Evolutionary conservation across 2,113 vertebrate genomes (phyloP), one percentile per base, ranked within the genome.

Genomic region (Terrapene triunguis): DNA sequence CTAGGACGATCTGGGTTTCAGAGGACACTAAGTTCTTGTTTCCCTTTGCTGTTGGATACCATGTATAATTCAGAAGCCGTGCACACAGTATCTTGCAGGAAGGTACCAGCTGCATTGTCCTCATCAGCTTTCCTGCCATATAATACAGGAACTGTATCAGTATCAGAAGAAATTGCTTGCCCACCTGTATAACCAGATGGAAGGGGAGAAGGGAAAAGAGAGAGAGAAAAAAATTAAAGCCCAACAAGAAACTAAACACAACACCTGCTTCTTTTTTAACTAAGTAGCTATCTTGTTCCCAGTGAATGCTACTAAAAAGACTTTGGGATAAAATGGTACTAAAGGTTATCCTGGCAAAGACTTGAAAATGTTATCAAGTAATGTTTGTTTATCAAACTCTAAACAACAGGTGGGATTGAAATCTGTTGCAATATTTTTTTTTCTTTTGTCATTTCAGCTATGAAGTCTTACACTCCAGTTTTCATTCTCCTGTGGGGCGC

Each of bases 391-490:
- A 79, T 74, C 2, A 5, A 79, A 47, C 78, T 92, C 8, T 13
- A 47, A 57, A 38, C 50, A 44, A 25, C 11, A 3, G 22, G 5
- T 88, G 19, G 6, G 10, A 8, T 14, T 22, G 21, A 74, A 38
- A 87, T 44, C 21, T 82, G 53, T 96, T 94, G 94, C 93, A 96
- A 79, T 98, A 69, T 97, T 88, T 94, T 90, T 97, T 97, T 86
- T 95, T 1, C 27, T 62, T 95, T 94, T 98, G 94, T 99, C 89
- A 12, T 98, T 98, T 53, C 99, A 99, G 99, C 99, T 98, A 99
- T 99, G 99, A 98, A 99, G 97, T 98, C 98, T 96, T 98, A 97
- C 92, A 80, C 98, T 97, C 94, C 98, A 92, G 96, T 98, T 98
- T 95, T 98, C 98, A 47, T 98, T 94, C 98, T 99, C 95, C 98